These are phyloP conservation scores for Masnerella sp. DNA, from an alignment of 2,888 invertebrate species.

Conservation along the genomic window DNA sequence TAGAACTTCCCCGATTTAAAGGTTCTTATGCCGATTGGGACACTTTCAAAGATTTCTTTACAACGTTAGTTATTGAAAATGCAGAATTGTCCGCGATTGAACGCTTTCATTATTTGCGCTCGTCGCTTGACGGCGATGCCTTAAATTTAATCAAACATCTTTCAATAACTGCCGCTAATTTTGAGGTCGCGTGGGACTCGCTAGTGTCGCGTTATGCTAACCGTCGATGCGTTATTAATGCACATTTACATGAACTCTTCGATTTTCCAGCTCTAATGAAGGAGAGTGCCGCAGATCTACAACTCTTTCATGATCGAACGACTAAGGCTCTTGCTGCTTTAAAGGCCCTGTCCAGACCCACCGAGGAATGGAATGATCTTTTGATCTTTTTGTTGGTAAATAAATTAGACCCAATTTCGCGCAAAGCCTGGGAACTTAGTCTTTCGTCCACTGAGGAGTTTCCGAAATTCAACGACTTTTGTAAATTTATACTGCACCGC, in stretches of 20 bases:
- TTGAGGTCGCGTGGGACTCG: slow-evolving; percentile 28
- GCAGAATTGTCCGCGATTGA: background rate
- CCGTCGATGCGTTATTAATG: slow-evolving; percentile 28
- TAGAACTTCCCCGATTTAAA: background rate
- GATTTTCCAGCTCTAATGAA: slow-evolving; percentile 17
- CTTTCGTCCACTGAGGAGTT: background rate
- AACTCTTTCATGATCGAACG: slow-evolving; percentile 40
- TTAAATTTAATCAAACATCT: slow-evolving; percentile 19
- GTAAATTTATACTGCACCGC: slow-evolving; percentile 4
- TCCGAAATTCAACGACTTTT: slow-evolving; percentile 8
- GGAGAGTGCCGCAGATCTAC: slow-evolving; percentile 28
- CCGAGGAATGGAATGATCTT: slow-evolving; percentile 45
- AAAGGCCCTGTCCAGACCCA: slow-evolving; percentile 27
- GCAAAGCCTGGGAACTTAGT: slow-evolving; percentile 48
- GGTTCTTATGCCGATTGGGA: slow-evolving; percentile 17
- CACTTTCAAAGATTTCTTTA: slow-evolving; percentile 11
- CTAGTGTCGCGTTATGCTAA: slow-evolving; percentile 43
- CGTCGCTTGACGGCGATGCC: slow-evolving; percentile 8
- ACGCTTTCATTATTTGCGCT: slow-evolving; percentile 5
- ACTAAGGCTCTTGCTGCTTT: slow-evolving; percentile 21
- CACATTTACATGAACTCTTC: slow-evolving; percentile 27
- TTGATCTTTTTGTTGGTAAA: slow-evolving; percentile 37
- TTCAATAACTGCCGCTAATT: slow-evolving; percentile 38
- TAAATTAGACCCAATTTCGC: slow-evolving; percentile 39
- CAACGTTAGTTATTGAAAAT: background rate